Percentiles rank a stretch among this genome's conserved stretches.
Evolutionary conservation across 2,797 vertebrate genomes (phyloP).

Genomic region (Acanthurus lineatus): DNA sequence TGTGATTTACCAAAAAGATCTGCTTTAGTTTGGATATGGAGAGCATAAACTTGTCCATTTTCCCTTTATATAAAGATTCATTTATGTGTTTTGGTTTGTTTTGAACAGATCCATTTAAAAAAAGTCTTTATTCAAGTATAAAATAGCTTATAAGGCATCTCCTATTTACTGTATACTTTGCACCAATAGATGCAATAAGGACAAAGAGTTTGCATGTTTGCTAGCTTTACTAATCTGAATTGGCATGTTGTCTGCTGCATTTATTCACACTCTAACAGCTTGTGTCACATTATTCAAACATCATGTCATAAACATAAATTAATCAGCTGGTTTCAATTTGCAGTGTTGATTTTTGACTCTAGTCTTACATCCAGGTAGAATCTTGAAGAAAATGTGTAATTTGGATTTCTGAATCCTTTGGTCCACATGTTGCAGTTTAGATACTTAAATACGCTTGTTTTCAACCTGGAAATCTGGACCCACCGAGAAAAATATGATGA

Average conservation of each 20-base stretch:
- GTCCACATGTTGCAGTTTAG: too few species aligned
- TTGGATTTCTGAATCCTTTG: neutral
- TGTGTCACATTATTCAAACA: conserved; percentile 15
- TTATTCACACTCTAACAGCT: neutral
- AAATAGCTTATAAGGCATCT: too few species aligned
- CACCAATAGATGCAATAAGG: neutral
- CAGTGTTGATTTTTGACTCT: neutral
- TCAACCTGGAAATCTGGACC: too few species aligned
- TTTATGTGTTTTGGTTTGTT: conserved; percentile 11
- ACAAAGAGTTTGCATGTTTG: neutral
- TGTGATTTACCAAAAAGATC: conserved; percentile 12
- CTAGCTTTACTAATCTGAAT: neutral
- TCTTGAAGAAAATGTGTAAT: neutral
- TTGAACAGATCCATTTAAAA: conserved; percentile 11
- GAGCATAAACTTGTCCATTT: neutral
- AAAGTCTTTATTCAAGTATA: too few species aligned
- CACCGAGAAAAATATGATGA: too few species aligned
- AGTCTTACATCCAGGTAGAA: neutral
- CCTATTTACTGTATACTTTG: neutral
- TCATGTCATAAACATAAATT: neutral
- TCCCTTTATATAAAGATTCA: neutral
- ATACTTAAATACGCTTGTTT: too few species aligned
- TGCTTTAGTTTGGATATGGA: neutral
- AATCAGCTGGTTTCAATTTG: conserved; percentile 1
- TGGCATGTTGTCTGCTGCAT: neutral